Base-by-base conservation (phyloP, 2,797 vertebrate genomes). In the Gymnocypris eckloni region DNA sequence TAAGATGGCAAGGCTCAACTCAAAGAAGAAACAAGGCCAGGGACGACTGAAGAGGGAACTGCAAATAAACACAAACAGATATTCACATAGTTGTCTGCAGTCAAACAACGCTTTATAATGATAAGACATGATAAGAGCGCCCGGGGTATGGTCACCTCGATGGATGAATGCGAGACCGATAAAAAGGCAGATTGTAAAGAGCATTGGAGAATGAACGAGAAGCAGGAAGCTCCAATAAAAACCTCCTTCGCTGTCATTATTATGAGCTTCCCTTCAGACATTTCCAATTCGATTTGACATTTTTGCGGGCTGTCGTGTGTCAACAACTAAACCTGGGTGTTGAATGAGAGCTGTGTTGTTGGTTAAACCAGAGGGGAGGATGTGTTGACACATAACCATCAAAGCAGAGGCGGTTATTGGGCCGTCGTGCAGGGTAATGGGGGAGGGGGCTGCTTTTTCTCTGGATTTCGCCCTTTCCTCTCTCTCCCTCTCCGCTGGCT, bases 401-500 rank as follows among this genome's bases (percentile, higher is more conserved):
- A 88, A 88, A 89, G 79, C 72, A 75, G 37, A 86, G 86, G 75
- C 45, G 52, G 82, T 67, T 90, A 86, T 90, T 88, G 91, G 91
- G 77, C 16, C 52, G 52, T 43, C 50, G 86, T 79, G 37, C 37
- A 33, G 72, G 61, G 52, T 48, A 22, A 22, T 56, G 61, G 76
- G 52, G 64, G 70, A 76, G 18, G 83, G 67, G 59, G 2, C 10
- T 73, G 61, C 87, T 45, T 33, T 77, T 48, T 80, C 87, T 85
- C 84, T 59, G 75, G 45, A 75, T 84, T 70, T 75, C 28, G 11
- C 37, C 79, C 87, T 83, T 80, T 76, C 92, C 88, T 87, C 89
- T 89, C 89, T 90, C 87, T 87, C 91, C 90, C 91, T 94, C 93
- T 91, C 89, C 89, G 89, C 89, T 90, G 87, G 85, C 73, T 91